phyloP scores from a whole-genome alignment of 2,797 vertebrate species.

The Chelon labrosus region DNA sequence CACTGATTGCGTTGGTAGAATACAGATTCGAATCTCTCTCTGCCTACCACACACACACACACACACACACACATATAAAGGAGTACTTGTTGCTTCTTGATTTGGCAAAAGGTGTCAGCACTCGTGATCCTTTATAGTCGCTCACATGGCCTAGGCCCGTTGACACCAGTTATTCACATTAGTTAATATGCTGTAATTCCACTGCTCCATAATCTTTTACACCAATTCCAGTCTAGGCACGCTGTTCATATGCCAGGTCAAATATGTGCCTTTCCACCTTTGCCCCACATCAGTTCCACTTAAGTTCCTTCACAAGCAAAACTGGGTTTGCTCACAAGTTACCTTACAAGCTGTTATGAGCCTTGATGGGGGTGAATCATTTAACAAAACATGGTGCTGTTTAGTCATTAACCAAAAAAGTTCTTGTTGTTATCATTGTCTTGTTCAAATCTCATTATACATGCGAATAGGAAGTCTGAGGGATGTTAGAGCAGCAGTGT shows the following conservation, averaged over 20 bases:
- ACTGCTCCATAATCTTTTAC: slow-evolving; percentile 3
- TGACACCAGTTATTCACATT: slow-evolving; percentile 32
- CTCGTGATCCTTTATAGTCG: slow-evolving; percentile 35
- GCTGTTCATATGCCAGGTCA: background rate
- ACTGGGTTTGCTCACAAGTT: slow-evolving; percentile 28
- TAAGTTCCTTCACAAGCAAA: slow-evolving; percentile 48
- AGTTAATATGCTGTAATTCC: slow-evolving; percentile 1
- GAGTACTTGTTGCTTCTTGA: slow-evolving; percentile 17
- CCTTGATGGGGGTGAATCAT: slow-evolving; percentile 74
- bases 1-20: background rate
- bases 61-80: slow-evolving; percentile 15
- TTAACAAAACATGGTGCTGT: slow-evolving; percentile 44
- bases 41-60: background rate
- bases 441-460: background rate
- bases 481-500: background rate
- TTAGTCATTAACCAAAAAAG: slow-evolving; percentile 60
- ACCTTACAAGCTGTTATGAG: slow-evolving; percentile 55
- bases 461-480: background rate
- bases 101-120: slow-evolving; percentile 39
- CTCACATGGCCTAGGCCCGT: slow-evolving; percentile 38
- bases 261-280: slow-evolving; percentile 45
- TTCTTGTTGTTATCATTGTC: no score
- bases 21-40: background rate
- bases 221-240: background rate
- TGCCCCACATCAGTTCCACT: slow-evolving; percentile 46